phyloP scores from a whole-genome alignment of 2,113 vertebrate species.

The Gymnocephalus cernua region DNA sequence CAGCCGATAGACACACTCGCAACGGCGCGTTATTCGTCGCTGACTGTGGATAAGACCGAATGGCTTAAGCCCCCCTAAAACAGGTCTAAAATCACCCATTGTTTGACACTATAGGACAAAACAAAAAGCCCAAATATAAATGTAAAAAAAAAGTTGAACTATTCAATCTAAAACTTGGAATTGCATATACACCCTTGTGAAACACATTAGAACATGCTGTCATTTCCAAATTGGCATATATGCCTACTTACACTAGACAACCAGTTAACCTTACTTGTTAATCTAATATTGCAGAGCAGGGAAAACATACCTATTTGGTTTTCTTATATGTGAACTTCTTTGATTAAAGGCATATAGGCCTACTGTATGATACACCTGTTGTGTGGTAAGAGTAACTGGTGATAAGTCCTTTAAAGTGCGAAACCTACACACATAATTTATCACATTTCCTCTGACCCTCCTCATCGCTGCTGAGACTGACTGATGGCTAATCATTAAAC shows the following conservation, averaged over 20 bases:
- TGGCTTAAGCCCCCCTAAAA: too few species aligned
- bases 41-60: too few species aligned
- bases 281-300: not conserved
- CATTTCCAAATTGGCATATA: not conserved
- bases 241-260: not conserved
- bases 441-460: constrained; percentile 19
- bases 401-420: not conserved
- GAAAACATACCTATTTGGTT: not conserved
- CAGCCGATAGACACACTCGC: too few species aligned
- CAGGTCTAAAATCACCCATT: too few species aligned
- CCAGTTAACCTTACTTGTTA: not conserved
- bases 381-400: not conserved
- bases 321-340: not conserved
- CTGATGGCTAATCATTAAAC: constrained; percentile 74
- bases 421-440: not conserved
- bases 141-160: too few species aligned
- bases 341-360: not conserved
- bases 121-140: too few species aligned
- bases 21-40: too few species aligned
- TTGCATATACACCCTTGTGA: not conserved
- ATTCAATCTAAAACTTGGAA: too few species aligned
- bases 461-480: constrained; percentile 10
- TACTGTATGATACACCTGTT: not conserved
- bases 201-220: not conserved
- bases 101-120: too few species aligned